These are phyloP conservation scores for Iguana delicatissima DNA, from an alignment of 2,797 vertebrate genomes.

Conservation along the genomic window DNA sequence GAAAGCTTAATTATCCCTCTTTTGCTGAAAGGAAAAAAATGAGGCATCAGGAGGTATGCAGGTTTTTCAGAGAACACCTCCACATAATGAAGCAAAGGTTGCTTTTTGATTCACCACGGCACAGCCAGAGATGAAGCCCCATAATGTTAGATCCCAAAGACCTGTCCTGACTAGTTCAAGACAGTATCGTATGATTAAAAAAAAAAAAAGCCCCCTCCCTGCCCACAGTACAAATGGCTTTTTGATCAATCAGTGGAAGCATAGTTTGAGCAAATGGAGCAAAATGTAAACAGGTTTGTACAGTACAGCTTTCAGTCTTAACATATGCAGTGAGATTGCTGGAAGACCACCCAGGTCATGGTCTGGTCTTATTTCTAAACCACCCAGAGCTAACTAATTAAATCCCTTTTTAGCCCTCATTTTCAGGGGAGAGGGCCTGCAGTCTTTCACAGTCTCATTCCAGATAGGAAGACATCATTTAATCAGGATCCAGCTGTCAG, in stretches of 20 bases:
- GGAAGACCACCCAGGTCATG: constrained; percentile 69
- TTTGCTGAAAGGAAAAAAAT: constrained; percentile 30
- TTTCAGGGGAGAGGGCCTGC: constrained; percentile 70
- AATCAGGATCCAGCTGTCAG: constrained; percentile 77
- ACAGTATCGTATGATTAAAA: constrained; percentile 58
- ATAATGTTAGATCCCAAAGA: constrained; percentile 38
- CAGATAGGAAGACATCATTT: constrained; percentile 82
- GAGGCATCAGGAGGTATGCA: background rate
- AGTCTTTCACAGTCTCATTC: constrained; percentile 72
- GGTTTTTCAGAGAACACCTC: constrained; percentile 32
- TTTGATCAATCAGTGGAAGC: constrained; percentile 74
- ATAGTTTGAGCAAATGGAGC: constrained; percentile 73
- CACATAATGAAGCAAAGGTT: constrained; percentile 25
- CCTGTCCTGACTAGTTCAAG: constrained; percentile 50
- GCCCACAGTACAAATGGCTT: constrained; percentile 65
- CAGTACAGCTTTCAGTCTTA: constrained; percentile 64
- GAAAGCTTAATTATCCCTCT: constrained; percentile 19
- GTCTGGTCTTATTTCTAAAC: constrained; percentile 73
- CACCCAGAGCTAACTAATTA: constrained; percentile 73
- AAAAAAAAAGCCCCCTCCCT: constrained; percentile 60
- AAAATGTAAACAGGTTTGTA: constrained; percentile 72
- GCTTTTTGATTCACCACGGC: background rate
- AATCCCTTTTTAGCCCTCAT: constrained; percentile 72
- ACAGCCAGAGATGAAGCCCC: constrained; percentile 47
- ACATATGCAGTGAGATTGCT: constrained; percentile 64